A percentile compares a stretch with the other conserved stretches of the same genome.
Evolutionary conservation across 1,140 invertebrate species (phyloP).

Genomic region (Drosophila novamexicana): DNA sequence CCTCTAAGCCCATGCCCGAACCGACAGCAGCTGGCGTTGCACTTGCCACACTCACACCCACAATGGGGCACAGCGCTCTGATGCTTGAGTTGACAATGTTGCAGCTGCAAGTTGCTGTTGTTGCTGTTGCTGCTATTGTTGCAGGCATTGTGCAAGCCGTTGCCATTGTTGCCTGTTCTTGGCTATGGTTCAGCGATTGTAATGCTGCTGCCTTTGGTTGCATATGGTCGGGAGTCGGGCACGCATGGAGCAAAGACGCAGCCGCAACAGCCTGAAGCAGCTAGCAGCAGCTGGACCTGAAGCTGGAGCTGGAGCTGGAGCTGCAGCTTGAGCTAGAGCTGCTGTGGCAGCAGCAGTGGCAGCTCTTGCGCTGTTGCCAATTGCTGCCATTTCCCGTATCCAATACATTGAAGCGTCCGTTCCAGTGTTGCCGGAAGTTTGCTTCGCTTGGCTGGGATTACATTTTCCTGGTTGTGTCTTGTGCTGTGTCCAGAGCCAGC

Average conservation of each 20-base stretch:
- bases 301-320: background rate
- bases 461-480: constrained; percentile 78
- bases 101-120: constrained; percentile 23
- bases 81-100: constrained; percentile 40
- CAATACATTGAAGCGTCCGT: constrained; percentile 82
- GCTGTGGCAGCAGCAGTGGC: background rate
- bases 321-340: background rate
- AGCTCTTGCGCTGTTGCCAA: constrained; percentile 68
- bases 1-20: constrained; percentile 1
- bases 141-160: constrained; percentile 28
- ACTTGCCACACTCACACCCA: constrained; percentile 19
- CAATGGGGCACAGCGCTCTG: background rate
- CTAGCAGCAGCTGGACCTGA: constrained; percentile 4
- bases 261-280: constrained; percentile 5
- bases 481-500: constrained; percentile 50
- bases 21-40: constrained; percentile 16
- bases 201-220: constrained; percentile 27
- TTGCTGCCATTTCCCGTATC: constrained; percentile 79
- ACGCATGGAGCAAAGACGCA: constrained; percentile 10
- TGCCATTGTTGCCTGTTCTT: constrained; percentile 26
- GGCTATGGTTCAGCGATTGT: constrained; percentile 66
- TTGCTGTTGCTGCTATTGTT: background rate
- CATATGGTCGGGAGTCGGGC: background rate
- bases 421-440: constrained; percentile 79
- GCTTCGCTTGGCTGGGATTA: constrained; percentile 82